These are phyloP conservation scores for Ptilorrhoa leucosticta DNA, from an alignment of 2,113 vertebrate species.

Conservation along the genomic window DNA sequence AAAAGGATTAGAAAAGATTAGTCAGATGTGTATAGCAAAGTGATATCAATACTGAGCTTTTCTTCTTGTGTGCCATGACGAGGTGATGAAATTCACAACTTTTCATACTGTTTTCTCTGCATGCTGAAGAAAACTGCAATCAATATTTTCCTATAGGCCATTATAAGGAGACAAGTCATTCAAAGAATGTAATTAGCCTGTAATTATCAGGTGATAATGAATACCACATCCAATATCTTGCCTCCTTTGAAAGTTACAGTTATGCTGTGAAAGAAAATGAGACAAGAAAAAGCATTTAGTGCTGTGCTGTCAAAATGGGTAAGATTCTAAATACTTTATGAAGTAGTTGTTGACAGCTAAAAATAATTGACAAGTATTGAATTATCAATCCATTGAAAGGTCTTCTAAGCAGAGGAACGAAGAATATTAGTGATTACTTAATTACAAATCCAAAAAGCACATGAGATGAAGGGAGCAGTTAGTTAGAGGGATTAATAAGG, in stretches of 20 bases:
- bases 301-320: background rate
- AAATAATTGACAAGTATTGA: background rate
- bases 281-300: background rate
- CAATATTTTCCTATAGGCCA: constrained; percentile 65
- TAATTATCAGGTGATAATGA: constrained; percentile 76
- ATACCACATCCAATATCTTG: constrained; percentile 55
- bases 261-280: constrained; percentile 32
- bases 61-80: background rate
- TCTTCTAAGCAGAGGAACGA: background rate
- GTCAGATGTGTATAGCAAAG: background rate
- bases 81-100: constrained; percentile 24
- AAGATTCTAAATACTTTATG: background rate
- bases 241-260: constrained; percentile 52
- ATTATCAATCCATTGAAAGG: background rate
- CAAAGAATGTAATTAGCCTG: constrained; percentile 69
- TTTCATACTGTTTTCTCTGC: constrained; percentile 13
- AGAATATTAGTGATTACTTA: background rate
- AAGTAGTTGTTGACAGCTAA: background rate
- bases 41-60: background rate
- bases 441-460: background rate
- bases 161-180: constrained; percentile 60
- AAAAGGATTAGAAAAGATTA: constrained; percentile 25
- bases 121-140: constrained; percentile 34
- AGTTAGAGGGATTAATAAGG: background rate
- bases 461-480: background rate